These are phyloP conservation scores for Podarcis lilfordi DNA, from an alignment of 2,797 vertebrate species.

Conservation along the genomic window DNA sequence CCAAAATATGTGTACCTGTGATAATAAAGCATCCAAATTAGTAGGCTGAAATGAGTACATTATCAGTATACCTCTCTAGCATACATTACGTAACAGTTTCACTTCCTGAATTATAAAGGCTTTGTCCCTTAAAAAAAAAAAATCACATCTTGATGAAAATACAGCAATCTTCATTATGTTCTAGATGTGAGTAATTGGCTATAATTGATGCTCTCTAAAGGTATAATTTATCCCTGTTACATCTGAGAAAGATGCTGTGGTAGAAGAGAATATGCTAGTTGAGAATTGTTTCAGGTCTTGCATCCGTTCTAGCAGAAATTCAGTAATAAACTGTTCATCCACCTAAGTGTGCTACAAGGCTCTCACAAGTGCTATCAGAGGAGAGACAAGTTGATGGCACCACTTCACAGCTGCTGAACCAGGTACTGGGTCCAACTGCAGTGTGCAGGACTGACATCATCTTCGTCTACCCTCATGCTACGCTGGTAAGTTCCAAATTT, in stretches of 20 bases:
- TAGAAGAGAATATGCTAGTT: constrained; percentile 26
- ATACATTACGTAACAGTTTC: not conserved
- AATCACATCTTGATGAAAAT: constrained; percentile 43
- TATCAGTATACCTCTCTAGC: not conserved
- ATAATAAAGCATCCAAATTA: constrained; percentile 3
- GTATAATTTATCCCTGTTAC: constrained; percentile 39
- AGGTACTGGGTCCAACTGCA: not conserved
- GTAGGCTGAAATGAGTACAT: constrained; percentile 1
- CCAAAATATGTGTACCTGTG: not conserved
- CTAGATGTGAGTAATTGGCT: constrained; percentile 55
- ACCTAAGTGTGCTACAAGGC: not conserved
- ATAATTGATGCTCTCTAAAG: constrained; percentile 51
- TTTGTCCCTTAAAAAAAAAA: not conserved
- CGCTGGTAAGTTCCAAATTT: not conserved
- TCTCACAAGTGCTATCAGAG: not conserved
- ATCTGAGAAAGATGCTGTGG: constrained; percentile 36
- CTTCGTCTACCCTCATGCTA: not conserved
- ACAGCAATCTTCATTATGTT: constrained; percentile 25
- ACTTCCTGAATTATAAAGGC: constrained; percentile 5
- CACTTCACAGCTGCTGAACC: not conserved
- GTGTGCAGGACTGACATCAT: not conserved
- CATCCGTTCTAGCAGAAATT: constrained; percentile 30
- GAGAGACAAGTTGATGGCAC: not conserved
- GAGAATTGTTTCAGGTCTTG: not conserved
- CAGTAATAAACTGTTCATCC: constrained; percentile 1